These are phyloP conservation scores for Dipodomys stephensi DNA, from an alignment of 2,113 vertebrate species.

Conservation along the genomic window DNA sequence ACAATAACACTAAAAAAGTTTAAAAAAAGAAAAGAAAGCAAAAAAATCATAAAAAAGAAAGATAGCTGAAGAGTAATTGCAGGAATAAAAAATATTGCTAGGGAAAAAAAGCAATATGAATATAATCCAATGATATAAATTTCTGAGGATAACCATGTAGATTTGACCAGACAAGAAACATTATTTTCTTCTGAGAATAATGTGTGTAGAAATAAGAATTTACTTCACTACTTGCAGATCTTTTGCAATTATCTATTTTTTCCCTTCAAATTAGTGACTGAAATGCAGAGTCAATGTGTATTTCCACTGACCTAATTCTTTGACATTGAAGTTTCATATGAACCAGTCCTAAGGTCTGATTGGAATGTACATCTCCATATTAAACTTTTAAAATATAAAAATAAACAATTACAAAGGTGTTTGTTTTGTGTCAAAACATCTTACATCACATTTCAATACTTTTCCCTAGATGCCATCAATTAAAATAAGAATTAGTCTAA, in stretches of 20 bases:
- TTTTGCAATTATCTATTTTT: neutral
- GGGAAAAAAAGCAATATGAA: neutral
- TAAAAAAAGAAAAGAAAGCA: too few relatives aligned
- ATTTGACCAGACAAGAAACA: neutral
- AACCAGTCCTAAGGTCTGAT: neutral
- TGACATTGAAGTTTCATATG: neutral
- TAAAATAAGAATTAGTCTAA: neutral
- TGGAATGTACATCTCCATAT: neutral
- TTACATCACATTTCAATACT: neutral
- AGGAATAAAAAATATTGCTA: too few relatives aligned
- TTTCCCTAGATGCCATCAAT: neutral
- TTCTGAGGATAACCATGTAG: neutral
- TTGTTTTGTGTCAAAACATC: neutral
- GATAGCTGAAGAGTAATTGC: too few relatives aligned
- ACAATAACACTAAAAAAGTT: too few relatives aligned
- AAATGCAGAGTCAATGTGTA: conserved; percentile 29
- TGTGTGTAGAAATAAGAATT: neutral
- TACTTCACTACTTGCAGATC: neutral
- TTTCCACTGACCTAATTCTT: neutral
- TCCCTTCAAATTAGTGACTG: neutral
- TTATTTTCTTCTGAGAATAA: conserved; percentile 11
- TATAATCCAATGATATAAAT: neutral
- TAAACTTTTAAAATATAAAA: neutral
- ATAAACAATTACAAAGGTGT: neutral
- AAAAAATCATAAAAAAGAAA: too few relatives aligned